Evolutionary conservation across 2,888 invertebrate species (phyloP), one percentile per base, ranked within the genome.

Genomic region (Agonopterix subpropinquella): DNA sequence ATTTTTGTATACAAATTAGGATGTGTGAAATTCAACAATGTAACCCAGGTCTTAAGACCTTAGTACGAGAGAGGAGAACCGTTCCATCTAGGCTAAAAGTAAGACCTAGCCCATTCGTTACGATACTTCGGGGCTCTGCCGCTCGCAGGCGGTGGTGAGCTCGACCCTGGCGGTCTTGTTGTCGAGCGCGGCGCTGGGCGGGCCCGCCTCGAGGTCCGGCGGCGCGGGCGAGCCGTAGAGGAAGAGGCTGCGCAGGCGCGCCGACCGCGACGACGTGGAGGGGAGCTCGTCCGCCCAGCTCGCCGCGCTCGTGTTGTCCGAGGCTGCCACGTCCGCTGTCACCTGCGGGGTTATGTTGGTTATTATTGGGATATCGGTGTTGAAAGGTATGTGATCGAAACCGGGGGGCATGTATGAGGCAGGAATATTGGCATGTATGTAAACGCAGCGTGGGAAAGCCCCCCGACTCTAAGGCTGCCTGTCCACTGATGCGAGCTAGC

Each of bases 211-310:
- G 10, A 18, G 43, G 43, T 43, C 43, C 39, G 79, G 78, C 43
- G 78, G 78, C 50, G 65, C 67, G 11, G 76, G 64, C 2, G 81
- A 71, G 10, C 87, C 87, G 74, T 86, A 86, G 39, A 87, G 78
- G 74, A 87, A 86, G 45, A 87, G 69, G 58, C 73, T 80, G 53
- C 77, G 70, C 43, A 80, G 72, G 4, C 76, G 63, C 28, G 79
- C 78, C 18, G 83, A 70, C 48, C 83, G 70, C 9, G 79, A 65
- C 15, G 80, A 77, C n/a, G 79, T 73, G 47, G 78, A 70, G 10
- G 83, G 79, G 49, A 67, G 62, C 52, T 80, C 81, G 65, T 74
- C 76, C 47, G 79, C 77, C 81, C 77, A 80, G 62, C 66, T 67
- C 59, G 64, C 73, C 13, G 78, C 80, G 66, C 73, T 72, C 47